Conservation (phyloP, 2,888 invertebrate species). For the Tigriopus californicus region DNA sequence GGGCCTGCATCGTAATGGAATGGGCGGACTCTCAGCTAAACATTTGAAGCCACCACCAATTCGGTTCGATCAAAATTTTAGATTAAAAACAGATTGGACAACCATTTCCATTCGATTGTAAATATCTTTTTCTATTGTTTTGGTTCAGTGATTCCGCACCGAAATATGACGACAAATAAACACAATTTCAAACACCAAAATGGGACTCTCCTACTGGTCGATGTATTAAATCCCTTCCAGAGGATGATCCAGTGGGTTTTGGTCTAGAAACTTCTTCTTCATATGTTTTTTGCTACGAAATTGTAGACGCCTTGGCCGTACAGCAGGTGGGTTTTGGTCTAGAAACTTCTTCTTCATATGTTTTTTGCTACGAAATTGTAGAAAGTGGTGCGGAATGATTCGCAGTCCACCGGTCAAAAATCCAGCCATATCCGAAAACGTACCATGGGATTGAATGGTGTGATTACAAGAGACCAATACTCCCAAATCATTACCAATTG, state of each 20-base stretch:
- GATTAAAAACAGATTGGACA: too few relatives aligned
- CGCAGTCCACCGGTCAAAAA: conserved; percentile 1
- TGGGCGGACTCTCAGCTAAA: too few relatives aligned
- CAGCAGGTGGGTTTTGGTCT: neutral
- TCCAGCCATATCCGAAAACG: conserved; percentile 4
- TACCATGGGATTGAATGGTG: conserved; percentile 6
- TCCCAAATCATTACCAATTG: neutral
- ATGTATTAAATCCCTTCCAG: neutral
- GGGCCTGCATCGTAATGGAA: too few relatives aligned
- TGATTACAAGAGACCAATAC: conserved; percentile 4
- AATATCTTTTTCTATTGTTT: too few relatives aligned
- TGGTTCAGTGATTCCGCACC: too few relatives aligned
- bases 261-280: neutral
- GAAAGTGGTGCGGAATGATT: conserved; percentile 7
- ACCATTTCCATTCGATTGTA: too few relatives aligned
- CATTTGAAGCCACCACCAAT: too few relatives aligned
- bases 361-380: neutral
- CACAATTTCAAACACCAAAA: too few relatives aligned
- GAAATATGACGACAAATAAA: too few relatives aligned
- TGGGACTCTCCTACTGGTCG: neutral
- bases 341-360: neutral
- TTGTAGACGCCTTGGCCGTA: too few relatives aligned
- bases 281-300: neutral
- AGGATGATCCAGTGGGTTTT: conserved; percentile 1
- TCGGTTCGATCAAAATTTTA: too few relatives aligned